phyloP scores from a whole-genome alignment of 2,113 vertebrate species.

The Caranx ignobilis region DNA sequence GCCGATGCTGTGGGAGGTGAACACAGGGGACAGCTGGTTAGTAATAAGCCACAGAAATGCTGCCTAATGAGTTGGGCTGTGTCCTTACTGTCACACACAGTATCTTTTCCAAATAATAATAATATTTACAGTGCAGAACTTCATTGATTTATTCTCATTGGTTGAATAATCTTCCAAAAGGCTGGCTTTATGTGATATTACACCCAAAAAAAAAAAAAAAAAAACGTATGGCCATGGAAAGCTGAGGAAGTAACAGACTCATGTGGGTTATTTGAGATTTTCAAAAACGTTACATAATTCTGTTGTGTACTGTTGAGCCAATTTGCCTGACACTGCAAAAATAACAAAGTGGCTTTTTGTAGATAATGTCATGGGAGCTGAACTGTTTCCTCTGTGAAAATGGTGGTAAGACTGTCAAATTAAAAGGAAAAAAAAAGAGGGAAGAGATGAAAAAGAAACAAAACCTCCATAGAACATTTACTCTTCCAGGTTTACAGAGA shows the following conservation, averaged over 20 bases:
- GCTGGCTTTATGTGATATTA: not conserved
- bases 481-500: not conserved
- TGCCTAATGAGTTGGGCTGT: constrained; percentile 18
- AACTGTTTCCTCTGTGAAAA: not conserved
- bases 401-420: not conserved
- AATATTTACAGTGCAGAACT: not conserved
- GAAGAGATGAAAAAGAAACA: not conserved
- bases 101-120: not conserved
- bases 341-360: not conserved
- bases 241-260: not conserved
- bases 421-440: not conserved
- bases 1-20: constrained; percentile 30
- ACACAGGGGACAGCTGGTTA: constrained; percentile 33
- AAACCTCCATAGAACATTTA: not conserved
- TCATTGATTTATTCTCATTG: not conserved
- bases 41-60: constrained; percentile 25
- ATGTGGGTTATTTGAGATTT: not conserved
- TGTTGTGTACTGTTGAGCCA: not conserved
- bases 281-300: not conserved
- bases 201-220: not conserved
- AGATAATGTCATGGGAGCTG: not conserved
- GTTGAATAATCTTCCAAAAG: not conserved
- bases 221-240: not conserved
- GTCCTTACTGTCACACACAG: not conserved
- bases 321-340: constrained; percentile 8